These are phyloP conservation scores for Schmidtea mediterranea DNA, from an alignment of 1,140 invertebrate species.

Conservation along the genomic window DNA sequence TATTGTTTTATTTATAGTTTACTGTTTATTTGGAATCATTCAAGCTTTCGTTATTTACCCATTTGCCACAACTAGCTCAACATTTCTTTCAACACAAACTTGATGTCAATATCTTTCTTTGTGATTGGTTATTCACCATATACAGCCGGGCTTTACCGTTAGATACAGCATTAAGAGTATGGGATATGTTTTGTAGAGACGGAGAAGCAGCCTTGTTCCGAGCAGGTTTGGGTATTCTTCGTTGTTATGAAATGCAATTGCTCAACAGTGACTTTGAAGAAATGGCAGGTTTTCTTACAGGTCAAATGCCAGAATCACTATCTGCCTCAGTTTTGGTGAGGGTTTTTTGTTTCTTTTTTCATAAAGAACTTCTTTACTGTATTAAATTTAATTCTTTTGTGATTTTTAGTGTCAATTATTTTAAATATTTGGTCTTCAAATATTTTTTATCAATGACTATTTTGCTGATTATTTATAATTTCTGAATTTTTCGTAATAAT, in stretches of 20 bases:
- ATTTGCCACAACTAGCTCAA: slow-evolving; percentile 40
- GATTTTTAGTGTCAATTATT: too few relatives aligned
- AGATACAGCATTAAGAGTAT: slow-evolving; percentile 53
- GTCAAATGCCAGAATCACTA: slow-evolving; percentile 44
- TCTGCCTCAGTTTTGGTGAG: slow-evolving; percentile 10
- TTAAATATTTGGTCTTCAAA: too few relatives aligned
- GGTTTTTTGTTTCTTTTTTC: too few relatives aligned
- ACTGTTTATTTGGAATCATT: slow-evolving; percentile 51
- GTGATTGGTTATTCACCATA: slow-evolving; percentile 40
- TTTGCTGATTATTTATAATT: too few relatives aligned
- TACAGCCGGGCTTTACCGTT: slow-evolving; percentile 36
- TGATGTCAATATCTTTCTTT: slow-evolving; percentile 51
- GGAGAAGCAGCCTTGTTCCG: slow-evolving; percentile 61
- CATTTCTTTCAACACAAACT: slow-evolving; percentile 39
- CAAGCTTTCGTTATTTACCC: slow-evolving; percentile 41
- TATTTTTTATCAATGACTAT: too few relatives aligned
- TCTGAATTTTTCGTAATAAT: too few relatives aligned
- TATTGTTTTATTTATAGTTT: too few relatives aligned
- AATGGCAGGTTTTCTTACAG: slow-evolving; percentile 52
- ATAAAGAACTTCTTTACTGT: too few relatives aligned
- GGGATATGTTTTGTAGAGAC: slow-evolving; percentile 61
- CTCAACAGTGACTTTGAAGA: slow-evolving; percentile 56
- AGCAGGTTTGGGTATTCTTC: slow-evolving; percentile 51
- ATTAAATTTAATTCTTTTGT: too few relatives aligned
- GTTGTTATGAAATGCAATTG: slow-evolving; percentile 47